These are phyloP conservation scores for Pseudomugil tenellus DNA, from an alignment of 2,797 vertebrate species.

Conservation along the genomic window DNA sequence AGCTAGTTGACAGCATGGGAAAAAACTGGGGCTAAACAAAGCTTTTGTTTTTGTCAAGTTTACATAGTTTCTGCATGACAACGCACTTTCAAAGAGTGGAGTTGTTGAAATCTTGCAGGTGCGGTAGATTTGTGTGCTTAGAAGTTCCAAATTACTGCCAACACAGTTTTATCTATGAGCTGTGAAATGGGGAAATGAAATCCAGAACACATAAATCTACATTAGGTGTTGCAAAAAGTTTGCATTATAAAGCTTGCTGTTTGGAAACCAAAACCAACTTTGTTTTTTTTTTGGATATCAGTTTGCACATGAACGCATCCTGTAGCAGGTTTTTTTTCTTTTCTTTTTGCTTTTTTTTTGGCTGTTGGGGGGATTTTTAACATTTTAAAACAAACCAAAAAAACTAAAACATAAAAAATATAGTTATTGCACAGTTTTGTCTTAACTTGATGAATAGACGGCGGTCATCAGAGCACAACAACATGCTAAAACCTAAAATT, in stretches of 20 bases:
- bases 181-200: conserved; percentile 18
- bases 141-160: conserved; percentile 4
- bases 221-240: conserved; percentile 6
- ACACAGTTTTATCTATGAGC: conserved; percentile 6
- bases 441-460: neutral
- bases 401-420: neutral
- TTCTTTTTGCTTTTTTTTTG: neutral
- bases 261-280: neutral
- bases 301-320: conserved; percentile 10
- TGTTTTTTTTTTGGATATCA: neutral
- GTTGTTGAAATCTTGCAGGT: conserved; percentile 19
- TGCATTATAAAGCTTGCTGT: conserved; percentile 4
- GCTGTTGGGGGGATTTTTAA: neutral
- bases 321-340: conserved; percentile 2
- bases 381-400: neutral
- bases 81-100: conserved; percentile 7
- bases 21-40: conserved; percentile 8
- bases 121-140: neutral
- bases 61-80: conserved; percentile 17
- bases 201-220: neutral
- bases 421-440: neutral
- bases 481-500: neutral
- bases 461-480: neutral
- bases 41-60: conserved; percentile 13
- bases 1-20: neutral